These are phyloP conservation scores for Drosophila carrolli DNA, from an alignment of 1,140 invertebrate species.

Conservation along the genomic window DNA sequence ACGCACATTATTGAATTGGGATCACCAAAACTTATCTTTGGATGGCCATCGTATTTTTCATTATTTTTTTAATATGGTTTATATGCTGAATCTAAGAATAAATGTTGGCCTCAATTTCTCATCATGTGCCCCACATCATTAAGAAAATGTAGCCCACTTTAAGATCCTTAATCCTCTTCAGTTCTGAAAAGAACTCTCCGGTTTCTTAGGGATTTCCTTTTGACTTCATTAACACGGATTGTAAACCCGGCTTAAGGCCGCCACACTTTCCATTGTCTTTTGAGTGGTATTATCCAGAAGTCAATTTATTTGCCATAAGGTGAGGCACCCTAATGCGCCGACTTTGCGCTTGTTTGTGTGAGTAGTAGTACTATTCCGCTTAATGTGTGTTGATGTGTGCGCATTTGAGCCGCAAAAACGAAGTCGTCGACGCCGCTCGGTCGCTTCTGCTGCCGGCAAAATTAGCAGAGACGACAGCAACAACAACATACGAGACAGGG, in stretches of 20 bases:
- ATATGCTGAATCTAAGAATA: no score
- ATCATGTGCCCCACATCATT: not conserved
- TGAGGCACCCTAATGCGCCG: slow-evolving; percentile 60
- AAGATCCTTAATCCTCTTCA: not conserved
- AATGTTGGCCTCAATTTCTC: not conserved
- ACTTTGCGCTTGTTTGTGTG: slow-evolving; percentile 9
- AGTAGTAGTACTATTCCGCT: slow-evolving; percentile 5
- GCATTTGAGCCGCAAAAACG: slow-evolving; percentile 77
- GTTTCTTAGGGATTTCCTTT: slow-evolving; percentile 10
- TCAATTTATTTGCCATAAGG: slow-evolving; percentile 35
- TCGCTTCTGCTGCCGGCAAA: slow-evolving; percentile 54
- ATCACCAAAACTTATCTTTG: no score
- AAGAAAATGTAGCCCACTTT: not conserved
- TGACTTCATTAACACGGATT: slow-evolving; percentile 16
- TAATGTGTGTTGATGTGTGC: slow-evolving; percentile 38
- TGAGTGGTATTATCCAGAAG: slow-evolving; percentile 28
- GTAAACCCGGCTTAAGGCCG: slow-evolving; percentile 13
- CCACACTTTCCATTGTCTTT: slow-evolving; percentile 29
- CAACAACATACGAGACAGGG: slow-evolving; percentile 16
- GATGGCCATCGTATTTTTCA: no score
- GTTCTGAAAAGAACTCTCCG: not conserved
- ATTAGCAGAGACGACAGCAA: slow-evolving; percentile 32
- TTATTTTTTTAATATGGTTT: no score
- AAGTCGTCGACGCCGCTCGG: slow-evolving; percentile 56
- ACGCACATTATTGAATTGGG: no score